Evolutionary conservation across 2,888 invertebrate species (phyloP).

Genomic region (Amiota communis): DNA sequence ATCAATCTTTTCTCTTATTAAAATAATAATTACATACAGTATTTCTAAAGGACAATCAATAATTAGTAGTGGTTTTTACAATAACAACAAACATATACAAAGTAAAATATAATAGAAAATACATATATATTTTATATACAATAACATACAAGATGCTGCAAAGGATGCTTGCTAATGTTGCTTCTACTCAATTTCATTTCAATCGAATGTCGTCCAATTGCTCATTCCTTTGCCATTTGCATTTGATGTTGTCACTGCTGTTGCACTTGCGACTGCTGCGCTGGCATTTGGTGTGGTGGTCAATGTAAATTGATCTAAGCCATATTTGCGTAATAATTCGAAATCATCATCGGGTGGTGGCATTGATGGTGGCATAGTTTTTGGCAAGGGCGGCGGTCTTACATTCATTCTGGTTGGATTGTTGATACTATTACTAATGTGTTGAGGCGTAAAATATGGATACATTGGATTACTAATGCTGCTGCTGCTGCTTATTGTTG

Average conservation of each 20-base stretch:
- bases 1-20: too few species aligned
- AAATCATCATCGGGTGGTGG: constrained; percentile 70
- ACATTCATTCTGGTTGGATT: constrained; percentile 50
- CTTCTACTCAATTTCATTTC: constrained; percentile 5
- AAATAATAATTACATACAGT: too few species aligned
- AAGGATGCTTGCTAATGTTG: too few species aligned
- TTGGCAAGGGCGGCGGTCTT: constrained; percentile 52
- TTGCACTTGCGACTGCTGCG: constrained; percentile 42
- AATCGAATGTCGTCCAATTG: constrained; percentile 73
- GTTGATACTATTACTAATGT: constrained; percentile 43
- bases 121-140: too few species aligned
- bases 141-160: too few species aligned
- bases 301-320: constrained; percentile 71
- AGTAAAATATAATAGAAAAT: too few species aligned
- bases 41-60: too few species aligned
- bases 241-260: constrained; percentile 32
- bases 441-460: constrained; percentile 74
- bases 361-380: constrained; percentile 51
- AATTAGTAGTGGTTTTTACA: too few species aligned
- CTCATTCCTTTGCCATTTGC: constrained; percentile 59
- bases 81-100: too few species aligned
- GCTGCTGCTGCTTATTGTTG: constrained; percentile 46
- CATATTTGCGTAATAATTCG: constrained; percentile 72
- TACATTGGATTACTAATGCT: constrained; percentile 74
- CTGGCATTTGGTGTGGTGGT: constrained; percentile 50